Conservation (phyloP, 2,888 invertebrate species). For the Griposia aprilina region DNA sequence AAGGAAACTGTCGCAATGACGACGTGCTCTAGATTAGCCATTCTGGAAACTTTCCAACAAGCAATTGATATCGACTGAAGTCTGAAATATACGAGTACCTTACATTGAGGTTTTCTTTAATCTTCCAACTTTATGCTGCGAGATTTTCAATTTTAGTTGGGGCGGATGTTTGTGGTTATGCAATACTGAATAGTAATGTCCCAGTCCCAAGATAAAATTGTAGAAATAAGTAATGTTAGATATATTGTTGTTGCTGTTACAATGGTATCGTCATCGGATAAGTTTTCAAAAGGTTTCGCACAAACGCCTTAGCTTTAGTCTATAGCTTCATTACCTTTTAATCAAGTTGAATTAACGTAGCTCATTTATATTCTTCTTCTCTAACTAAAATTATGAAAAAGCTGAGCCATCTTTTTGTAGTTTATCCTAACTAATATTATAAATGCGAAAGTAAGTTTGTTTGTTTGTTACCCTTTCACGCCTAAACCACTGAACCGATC, state of each 20-base stretch:
- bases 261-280: neutral
- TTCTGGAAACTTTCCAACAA: conserved; percentile 69
- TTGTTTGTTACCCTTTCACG: too few species aligned
- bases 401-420: neutral
- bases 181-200: conserved; percentile 12
- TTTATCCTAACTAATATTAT: too few species aligned
- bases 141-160: conserved; percentile 36
- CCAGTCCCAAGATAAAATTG: neutral
- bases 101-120: conserved; percentile 55
- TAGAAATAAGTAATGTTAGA: neutral
- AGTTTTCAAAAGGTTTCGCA: neutral
- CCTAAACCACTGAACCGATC: too few species aligned
- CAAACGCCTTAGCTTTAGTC: neutral
- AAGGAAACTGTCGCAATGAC: conserved; percentile 56
- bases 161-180: conserved; percentile 27
- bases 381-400: neutral
- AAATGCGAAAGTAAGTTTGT: too few species aligned
- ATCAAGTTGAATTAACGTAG: neutral
- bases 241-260: neutral
- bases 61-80: conserved; percentile 66
- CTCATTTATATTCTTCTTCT: neutral
- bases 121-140: conserved; percentile 37
- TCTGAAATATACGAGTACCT: conserved; percentile 52
- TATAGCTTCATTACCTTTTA: neutral
- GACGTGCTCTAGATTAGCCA: conserved; percentile 62